Base-by-base conservation (phyloP, 92 coral and sea anemone genomes). In the Pocillopora meandrina region DNA sequence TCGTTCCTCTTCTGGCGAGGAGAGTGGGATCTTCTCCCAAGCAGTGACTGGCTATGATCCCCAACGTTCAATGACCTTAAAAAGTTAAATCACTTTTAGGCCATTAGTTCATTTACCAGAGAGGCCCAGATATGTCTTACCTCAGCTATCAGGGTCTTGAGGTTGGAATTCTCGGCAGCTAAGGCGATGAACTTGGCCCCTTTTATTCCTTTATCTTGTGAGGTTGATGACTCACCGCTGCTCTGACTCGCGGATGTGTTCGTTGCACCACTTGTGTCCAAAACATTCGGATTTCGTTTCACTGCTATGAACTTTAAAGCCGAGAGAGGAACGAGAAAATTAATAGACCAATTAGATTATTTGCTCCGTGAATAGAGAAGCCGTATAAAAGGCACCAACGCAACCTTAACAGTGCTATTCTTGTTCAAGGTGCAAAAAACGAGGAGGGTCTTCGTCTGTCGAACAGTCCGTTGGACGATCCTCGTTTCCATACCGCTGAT, bases 161-260 rank as follows among this genome's bases (percentile, higher is more conserved):
- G 75, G 71, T 80, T 91, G 60, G 94, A 89, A 67, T 91, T 91
- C 62, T 91, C 94, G 2, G 94, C 94, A n/a, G 85, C 89, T 74
- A 91, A 73, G 23, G 92, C 90, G 20, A 91, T 91, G 71, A 81
- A 90, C 74, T 80, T 88, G 36, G 94, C 85, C n/a, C 94, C 92
- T 61, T 82, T 78, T 9, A 88, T 71, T 2, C 70, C 89, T 59
- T 72, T 81, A 14, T 91, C 94, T 49, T 84, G 88, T 2, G 94
- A 88, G 3, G 85, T 74, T 20, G 86, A 76, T 6, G 94, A 88
- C 42, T 91, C 89, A 35, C 80, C 93, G 52, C 91, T 85, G 42
- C 74, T 78, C 57, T 91, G 94, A 33, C 88, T 88, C 14, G 77
- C 84, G 20, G 89, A 77, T 26, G 87, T 84, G 52, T 65, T 89